phyloP scores from a whole-genome alignment of 2,888 invertebrate species.

The Trachelus iudaicus region DNA sequence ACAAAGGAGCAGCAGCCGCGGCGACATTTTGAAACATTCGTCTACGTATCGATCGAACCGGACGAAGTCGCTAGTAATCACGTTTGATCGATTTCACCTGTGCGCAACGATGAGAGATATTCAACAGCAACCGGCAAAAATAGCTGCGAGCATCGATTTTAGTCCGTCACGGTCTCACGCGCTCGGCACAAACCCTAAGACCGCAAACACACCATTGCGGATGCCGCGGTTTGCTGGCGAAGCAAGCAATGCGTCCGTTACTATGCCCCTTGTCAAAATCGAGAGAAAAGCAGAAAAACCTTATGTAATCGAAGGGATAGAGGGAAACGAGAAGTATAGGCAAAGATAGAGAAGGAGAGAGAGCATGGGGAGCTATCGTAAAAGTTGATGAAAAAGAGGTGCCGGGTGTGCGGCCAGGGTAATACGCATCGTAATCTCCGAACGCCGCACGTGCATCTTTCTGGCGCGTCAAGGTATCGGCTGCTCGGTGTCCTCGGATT shows the following conservation, averaged over 20 bases:
- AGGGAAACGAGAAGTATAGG: constrained; percentile 14
- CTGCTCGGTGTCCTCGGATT: neutral
- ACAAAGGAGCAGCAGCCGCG: neutral
- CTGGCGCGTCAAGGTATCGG: neutral
- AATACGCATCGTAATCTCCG: neutral
- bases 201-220: neutral
- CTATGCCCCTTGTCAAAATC: neutral
- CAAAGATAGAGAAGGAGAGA: constrained; percentile 17
- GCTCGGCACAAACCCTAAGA: neutral
- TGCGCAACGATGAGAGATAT: neutral
- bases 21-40: neutral
- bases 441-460: neutral
- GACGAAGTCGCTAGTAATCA: neutral
- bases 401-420: neutral
- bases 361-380: neutral
- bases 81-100: neutral
- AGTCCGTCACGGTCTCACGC: constrained; percentile 10
- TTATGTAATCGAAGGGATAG: constrained; percentile 30
- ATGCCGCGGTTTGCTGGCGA: neutral
- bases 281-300: constrained; percentile 18
- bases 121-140: constrained; percentile 13
- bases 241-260: neutral
- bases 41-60: neutral
- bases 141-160: constrained; percentile 27
- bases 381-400: constrained; percentile 7